A percentile compares a stretch with the other conserved stretches of the same genome.
Conservation (phyloP, 2,797 vertebrate species). For the Bovichtus variegatus region DNA sequence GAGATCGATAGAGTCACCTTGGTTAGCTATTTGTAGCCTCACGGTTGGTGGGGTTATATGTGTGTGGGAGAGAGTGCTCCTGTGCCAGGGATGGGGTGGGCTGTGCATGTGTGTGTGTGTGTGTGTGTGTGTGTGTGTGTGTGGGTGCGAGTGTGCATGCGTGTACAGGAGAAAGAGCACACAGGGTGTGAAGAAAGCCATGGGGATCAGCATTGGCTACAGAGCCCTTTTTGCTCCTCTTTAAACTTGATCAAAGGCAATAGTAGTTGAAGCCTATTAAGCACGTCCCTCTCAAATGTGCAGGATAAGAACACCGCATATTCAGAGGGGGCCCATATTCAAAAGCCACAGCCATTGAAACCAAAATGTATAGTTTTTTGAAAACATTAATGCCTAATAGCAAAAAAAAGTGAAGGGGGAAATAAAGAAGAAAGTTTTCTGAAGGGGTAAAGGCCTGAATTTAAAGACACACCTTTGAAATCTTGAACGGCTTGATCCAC, state of each 20-base stretch:
- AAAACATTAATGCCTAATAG: conserved; percentile 66
- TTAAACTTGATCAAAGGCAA: conserved; percentile 88
- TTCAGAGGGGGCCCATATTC: conserved; percentile 70
- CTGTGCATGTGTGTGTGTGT: conserved; percentile 30
- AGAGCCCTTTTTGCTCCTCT: conserved; percentile 86
- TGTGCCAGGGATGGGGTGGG: conserved; percentile 55
- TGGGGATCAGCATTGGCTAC: conserved; percentile 85
- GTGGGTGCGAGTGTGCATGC: conserved; percentile 60
- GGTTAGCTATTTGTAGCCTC: conserved; percentile 87
- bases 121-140: conserved; percentile 33
- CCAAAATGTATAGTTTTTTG: conserved; percentile 58
- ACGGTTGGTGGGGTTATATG: conserved; percentile 78
- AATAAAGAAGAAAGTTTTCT: conserved; percentile 72
- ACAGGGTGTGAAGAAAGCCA: conserved; percentile 79
- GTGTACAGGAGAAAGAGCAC: conserved; percentile 72
- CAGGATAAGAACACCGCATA: conserved; percentile 73
- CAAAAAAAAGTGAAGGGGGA: conserved; percentile 37
- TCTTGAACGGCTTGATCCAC: conserved; percentile 75
- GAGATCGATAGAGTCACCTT: conserved; percentile 90
- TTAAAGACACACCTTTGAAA: conserved; percentile 83
- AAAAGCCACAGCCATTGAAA: conserved; percentile 71
- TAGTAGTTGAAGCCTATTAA: conserved; percentile 87
- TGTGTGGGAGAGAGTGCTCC: conserved; percentile 70
- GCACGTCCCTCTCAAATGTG: conserved; percentile 80
- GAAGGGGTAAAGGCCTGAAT: conserved; percentile 63